Evolutionary conservation across 2,113 vertebrate genomes (phyloP).

Genomic region (Eptesicus fuscus): DNA sequence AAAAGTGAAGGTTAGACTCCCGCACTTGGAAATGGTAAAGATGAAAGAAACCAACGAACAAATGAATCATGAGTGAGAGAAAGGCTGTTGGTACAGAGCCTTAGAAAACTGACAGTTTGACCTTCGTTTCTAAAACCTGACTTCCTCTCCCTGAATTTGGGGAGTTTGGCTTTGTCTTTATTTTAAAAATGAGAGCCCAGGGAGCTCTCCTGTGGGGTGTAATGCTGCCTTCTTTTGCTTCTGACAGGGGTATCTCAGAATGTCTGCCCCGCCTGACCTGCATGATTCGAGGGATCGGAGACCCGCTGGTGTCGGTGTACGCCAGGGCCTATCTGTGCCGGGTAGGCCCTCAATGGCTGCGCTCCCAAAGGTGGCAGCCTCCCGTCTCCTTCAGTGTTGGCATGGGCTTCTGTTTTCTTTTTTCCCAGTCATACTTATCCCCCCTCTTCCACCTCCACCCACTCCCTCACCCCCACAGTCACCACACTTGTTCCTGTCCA

Average conservation of each 20-base stretch:
- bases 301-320: slow-evolving; percentile 96
- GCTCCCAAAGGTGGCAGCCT: rapidly evolving
- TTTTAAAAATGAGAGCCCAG: not conserved
- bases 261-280: slow-evolving; percentile 92
- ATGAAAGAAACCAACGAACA: not conserved
- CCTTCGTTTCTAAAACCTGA: not conserved
- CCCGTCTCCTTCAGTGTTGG: not conserved
- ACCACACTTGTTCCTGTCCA: no score
- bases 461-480: not conserved
- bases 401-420: not conserved
- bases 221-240: not conserved
- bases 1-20: not conserved
- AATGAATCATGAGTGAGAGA: not conserved
- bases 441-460: not conserved
- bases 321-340: slow-evolving; percentile 97
- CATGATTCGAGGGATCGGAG: slow-evolving; percentile 96
- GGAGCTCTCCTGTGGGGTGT: not conserved
- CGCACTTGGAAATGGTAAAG: not conserved
- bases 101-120: not conserved
- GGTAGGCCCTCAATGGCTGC: slow-evolving; percentile 77
- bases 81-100: not conserved
- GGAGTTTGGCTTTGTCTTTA: not conserved
- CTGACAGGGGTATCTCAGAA: slow-evolving; percentile 91
- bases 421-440: no score
- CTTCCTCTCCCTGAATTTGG: not conserved